Evolutionary conservation across 2,797 vertebrate species (phyloP).

Genomic region (Eremophila alpestris): DNA sequence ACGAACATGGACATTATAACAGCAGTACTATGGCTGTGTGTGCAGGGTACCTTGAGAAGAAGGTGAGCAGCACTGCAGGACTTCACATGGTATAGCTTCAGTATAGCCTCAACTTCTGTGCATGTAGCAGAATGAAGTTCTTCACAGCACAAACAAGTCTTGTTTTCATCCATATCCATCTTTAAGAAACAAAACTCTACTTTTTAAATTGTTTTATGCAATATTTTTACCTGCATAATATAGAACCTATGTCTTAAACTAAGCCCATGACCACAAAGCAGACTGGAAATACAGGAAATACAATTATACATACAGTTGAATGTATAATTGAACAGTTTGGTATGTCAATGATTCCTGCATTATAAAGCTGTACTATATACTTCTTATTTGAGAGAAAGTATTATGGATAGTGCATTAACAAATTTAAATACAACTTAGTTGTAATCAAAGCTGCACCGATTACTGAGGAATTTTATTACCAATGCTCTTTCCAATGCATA

Average conservation of each 20-base stretch:
- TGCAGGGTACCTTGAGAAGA: slow-evolving; percentile 81
- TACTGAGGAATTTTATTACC: neutral
- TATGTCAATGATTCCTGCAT: neutral
- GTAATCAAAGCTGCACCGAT: neutral
- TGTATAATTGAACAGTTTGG: neutral
- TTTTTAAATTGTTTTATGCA: neutral
- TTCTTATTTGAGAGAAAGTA: neutral
- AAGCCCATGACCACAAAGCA: neutral
- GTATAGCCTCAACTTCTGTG: slow-evolving; percentile 76
- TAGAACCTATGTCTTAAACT: neutral
- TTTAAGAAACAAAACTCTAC: slow-evolving; percentile 32
- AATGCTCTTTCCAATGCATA: neutral
- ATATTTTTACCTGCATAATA: neutral
- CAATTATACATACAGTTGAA: too few species aligned
- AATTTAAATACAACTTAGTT: neutral
- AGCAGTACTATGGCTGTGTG: neutral
- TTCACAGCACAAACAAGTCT: slow-evolving; percentile 86
- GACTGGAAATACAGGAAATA: neutral
- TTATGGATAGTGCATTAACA: neutral
- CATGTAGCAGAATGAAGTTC: slow-evolving; percentile 76
- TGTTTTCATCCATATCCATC: slow-evolving; percentile 69
- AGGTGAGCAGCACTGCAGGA: slow-evolving; percentile 83
- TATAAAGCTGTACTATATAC: neutral
- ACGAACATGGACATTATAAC: neutral
- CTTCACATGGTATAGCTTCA: slow-evolving; percentile 81